Evolutionary conservation across 2,113 vertebrate genomes (phyloP).

Genomic region (Aegithalos caudatus): DNA sequence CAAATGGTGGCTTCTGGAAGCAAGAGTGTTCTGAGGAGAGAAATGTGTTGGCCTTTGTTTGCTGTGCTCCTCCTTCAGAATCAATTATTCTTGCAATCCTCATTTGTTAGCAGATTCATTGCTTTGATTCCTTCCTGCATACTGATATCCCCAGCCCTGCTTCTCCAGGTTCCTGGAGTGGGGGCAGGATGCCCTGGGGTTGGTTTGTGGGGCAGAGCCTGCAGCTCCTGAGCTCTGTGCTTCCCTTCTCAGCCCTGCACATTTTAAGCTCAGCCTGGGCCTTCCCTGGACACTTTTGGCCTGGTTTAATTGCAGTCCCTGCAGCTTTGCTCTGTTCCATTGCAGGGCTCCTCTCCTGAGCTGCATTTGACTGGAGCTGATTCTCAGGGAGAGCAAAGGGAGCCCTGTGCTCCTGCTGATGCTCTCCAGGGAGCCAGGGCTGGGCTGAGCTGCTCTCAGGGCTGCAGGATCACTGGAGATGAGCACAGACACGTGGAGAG

Average conservation of each 20-base stretch:
- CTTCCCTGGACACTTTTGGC: not conserved
- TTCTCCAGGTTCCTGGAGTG: not conserved
- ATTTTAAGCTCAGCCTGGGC: not conserved
- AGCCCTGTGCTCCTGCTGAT: not conserved
- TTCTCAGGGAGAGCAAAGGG: not conserved
- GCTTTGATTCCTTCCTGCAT: not conserved
- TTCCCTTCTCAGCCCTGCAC: not conserved
- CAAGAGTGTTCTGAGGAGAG: not conserved
- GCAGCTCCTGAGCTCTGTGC: not conserved
- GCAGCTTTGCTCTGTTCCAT: not conserved
- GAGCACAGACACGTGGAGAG: not conserved
- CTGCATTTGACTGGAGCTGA: not conserved
- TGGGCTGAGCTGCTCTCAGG: not conserved
- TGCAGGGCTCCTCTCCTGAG: not conserved
- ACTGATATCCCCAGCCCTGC: not conserved
- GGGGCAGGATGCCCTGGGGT: not conserved
- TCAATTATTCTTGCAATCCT: not conserved
- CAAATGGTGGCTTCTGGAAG: not conserved
- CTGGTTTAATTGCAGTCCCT: not conserved
- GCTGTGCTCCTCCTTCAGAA: not conserved
- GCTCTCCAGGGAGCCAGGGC: not conserved
- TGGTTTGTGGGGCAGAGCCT: not conserved
- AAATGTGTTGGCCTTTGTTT: not conserved
- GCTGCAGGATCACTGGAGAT: not conserved
- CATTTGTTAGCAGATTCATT: not conserved